Evolutionary conservation across 1,140 invertebrate genomes (phyloP).

Genomic region (Cepaea nemoralis): DNA sequence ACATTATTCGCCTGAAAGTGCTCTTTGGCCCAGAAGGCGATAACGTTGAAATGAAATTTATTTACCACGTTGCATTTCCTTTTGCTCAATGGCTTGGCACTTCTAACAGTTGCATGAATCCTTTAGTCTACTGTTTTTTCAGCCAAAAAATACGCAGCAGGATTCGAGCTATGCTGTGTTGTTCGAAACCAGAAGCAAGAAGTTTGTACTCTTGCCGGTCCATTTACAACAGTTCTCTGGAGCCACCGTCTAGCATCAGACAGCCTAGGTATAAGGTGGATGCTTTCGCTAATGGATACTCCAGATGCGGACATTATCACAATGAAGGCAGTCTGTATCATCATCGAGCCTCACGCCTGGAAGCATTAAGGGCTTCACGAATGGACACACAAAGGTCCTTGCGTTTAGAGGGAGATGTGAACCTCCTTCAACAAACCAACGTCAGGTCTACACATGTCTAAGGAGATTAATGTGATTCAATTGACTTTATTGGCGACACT

Average conservation of each 20-base stretch:
- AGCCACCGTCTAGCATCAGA: background rate
- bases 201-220: constrained; percentile 28
- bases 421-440: background rate
- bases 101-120: constrained; percentile 97
- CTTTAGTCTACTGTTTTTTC: constrained; percentile 96
- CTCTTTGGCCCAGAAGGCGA: constrained; percentile 43
- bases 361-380: background rate
- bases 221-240: constrained; percentile 47
- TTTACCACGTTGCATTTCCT: constrained; percentile 84
- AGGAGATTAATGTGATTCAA: too few species aligned
- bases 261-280: constrained; percentile 21
- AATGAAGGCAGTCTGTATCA: background rate
- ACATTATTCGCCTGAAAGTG: constrained; percentile 73
- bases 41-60: constrained; percentile 74
- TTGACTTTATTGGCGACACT: too few species aligned
- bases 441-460: background rate
- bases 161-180: constrained; percentile 74
- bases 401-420: background rate
- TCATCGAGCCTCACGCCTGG: background rate
- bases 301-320: background rate
- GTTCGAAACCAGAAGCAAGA: constrained; percentile 34
- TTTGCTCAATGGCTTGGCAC: constrained; percentile 96
- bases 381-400: background rate
- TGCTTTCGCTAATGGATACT: constrained; percentile 12
- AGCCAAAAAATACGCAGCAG: constrained; percentile 94